Evolutionary conservation across 2,797 vertebrate species (phyloP).

Genomic region (Pygocentrus nattereri): DNA sequence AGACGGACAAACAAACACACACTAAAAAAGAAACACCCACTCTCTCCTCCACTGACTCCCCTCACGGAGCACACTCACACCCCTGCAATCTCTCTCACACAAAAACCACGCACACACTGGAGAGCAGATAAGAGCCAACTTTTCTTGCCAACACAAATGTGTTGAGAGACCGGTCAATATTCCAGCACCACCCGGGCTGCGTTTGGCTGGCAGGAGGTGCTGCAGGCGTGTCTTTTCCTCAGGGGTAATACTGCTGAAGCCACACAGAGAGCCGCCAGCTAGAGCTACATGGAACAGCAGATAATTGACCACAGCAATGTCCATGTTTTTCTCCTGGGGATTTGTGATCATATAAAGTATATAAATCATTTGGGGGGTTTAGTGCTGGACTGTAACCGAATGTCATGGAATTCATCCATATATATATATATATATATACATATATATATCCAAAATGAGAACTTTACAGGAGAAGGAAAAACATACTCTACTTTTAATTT

Average conservation of each 20-base stretch:
- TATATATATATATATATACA: too few relatives aligned
- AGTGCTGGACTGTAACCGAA: not conserved
- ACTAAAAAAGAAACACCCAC: slow-evolving; percentile 2
- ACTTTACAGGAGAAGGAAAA: too few relatives aligned
- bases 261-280: slow-evolving; percentile 3
- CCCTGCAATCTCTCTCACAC: not conserved
- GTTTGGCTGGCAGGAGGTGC: slow-evolving; percentile 1
- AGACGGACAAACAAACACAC: not conserved
- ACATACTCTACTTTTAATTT: too few relatives aligned
- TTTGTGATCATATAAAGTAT: not conserved
- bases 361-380: not conserved
- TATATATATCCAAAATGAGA: too few relatives aligned
- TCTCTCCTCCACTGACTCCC: slow-evolving; percentile 11
- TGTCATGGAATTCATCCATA: not conserved
- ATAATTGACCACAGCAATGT: not conserved
- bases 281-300: not conserved
- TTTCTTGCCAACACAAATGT: slow-evolving; percentile 38
- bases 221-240: slow-evolving; percentile 24
- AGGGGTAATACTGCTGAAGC: slow-evolving; percentile 16
- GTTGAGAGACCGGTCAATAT: slow-evolving; percentile 42
- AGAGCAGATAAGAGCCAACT: slow-evolving; percentile 41
- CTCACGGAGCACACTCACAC: slow-evolving; percentile 30
- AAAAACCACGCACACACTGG: slow-evolving; percentile 10
- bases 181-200: slow-evolving; percentile 30
- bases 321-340: not conserved